phyloP scores from a whole-genome alignment of 2,113 vertebrate species.

The Rhinogobius similis region DNA sequence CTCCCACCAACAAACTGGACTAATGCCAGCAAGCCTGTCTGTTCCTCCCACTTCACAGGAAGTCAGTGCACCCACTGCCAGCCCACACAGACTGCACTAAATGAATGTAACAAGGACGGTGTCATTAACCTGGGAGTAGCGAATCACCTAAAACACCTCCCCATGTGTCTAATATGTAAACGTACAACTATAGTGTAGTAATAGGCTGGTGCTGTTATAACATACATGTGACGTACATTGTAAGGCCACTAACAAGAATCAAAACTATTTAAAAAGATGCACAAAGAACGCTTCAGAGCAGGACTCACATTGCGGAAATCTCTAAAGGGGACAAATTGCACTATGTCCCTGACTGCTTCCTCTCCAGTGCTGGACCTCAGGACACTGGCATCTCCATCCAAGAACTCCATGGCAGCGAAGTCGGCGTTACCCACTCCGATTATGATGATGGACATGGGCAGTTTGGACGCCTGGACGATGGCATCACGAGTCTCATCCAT shows the following conservation, averaged over 20 bases:
- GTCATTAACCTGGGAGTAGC: not conserved
- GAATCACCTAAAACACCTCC: conserved; percentile 1
- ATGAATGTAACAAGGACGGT: conserved; percentile 8
- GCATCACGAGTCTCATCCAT: conserved; percentile 96
- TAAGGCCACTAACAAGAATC: not conserved
- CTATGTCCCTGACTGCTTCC: conserved; percentile 91
- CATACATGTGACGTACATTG: not conserved
- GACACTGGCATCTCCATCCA: conserved; percentile 89
- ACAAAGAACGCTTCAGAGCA: not conserved
- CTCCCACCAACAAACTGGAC: conserved; percentile 56
- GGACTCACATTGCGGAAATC: conserved; percentile 93
- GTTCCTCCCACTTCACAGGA: conserved; percentile 60
- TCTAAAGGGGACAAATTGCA: conserved; percentile 97
- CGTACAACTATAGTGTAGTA: conserved; percentile 15
- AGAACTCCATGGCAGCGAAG: conserved; percentile 97
- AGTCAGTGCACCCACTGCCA: conserved; percentile 44
- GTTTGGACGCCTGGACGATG: conserved; percentile 91
- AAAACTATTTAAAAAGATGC: not conserved
- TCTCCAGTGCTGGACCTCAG: conserved; percentile 90
- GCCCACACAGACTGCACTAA: conserved; percentile 28
- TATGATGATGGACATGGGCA: conserved; percentile 99
- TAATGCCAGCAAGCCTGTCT: conserved; percentile 54
- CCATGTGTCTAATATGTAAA: not conserved
- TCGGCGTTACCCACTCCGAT: conserved; percentile 96
- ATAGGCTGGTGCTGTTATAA: conserved; percentile 26